Percentiles rank a stretch among this genome's conserved stretches.
These are phyloP conservation scores for Dasypus novemcinctus DNA, from an alignment of 2,113 vertebrate species.

Conservation along the genomic window DNA sequence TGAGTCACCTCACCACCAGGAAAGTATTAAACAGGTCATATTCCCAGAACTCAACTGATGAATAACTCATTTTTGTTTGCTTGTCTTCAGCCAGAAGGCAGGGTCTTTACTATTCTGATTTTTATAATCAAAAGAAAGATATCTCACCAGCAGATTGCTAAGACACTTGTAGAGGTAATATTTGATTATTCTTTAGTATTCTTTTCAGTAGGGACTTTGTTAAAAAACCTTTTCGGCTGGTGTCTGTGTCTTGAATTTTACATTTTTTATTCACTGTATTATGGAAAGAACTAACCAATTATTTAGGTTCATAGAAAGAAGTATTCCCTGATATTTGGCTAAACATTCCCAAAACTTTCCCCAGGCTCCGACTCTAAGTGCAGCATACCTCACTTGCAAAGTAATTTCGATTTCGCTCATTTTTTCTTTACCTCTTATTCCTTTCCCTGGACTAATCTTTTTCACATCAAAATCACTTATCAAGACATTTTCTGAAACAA, in stretches of 20 bases:
- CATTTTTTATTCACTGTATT: neutral
- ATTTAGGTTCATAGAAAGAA: neutral
- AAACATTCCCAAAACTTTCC: neutral
- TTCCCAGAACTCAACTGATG: neutral
- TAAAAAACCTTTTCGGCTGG: neutral
- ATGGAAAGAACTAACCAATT: neutral
- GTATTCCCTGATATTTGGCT: neutral
- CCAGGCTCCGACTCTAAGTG: neutral
- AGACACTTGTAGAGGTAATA: neutral
- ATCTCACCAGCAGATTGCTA: neutral
- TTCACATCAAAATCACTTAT: neutral
- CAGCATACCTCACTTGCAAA: neutral
- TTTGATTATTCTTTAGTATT: slow-evolving; percentile 28
- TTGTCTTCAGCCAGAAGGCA: neutral
- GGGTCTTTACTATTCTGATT: neutral
- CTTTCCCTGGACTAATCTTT: neutral
- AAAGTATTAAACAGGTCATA: neutral
- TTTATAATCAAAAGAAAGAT: neutral
- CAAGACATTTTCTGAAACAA: neutral
- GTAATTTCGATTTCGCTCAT: neutral
- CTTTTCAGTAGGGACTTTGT: neutral
- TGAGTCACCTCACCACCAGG: neutral
- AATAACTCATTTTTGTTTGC: neutral
- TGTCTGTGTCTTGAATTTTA: neutral
- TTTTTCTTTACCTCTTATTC: neutral